phyloP scores from a whole-genome alignment of 2,113 vertebrate species.

The Hippolais icterina region DNA sequence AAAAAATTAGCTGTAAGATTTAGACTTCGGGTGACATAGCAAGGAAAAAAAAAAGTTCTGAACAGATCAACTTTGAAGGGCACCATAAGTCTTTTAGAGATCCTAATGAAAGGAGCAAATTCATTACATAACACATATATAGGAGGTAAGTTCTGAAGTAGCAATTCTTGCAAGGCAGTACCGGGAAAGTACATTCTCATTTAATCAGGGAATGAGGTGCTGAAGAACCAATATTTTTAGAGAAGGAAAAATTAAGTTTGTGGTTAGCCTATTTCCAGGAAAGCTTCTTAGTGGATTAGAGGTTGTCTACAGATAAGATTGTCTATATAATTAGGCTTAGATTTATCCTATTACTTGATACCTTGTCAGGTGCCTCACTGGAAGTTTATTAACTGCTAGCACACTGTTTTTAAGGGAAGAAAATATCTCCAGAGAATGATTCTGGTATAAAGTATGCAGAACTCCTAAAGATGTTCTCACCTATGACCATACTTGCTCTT shows the following conservation, averaged over 20 bases:
- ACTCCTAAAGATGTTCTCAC: neutral
- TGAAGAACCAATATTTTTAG: neutral
- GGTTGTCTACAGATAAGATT: conserved; percentile 15
- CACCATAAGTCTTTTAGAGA: neutral
- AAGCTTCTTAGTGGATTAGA: conserved; percentile 30
- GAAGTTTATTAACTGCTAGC: neutral
- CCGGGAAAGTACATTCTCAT: neutral
- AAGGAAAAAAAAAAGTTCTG: neutral
- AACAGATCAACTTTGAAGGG: neutral
- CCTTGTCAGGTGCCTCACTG: neutral
- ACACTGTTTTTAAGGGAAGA: neutral
- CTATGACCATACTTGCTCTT: neutral
- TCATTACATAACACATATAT: neutral
- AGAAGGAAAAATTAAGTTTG: neutral
- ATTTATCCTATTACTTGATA: conserved; percentile 10
- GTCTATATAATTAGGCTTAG: conserved; percentile 18
- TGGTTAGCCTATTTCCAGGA: neutral
- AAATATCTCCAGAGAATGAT: neutral
- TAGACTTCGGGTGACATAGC: neutral
- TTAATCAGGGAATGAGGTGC: neutral
- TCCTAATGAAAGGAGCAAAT: neutral
- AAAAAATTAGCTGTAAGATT: neutral
- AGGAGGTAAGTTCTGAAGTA: neutral
- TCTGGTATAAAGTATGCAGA: neutral
- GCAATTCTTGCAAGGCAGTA: neutral